Evolutionary conservation across 2,113 vertebrate genomes (phyloP), one percentile per base, ranked within the genome.

Genomic region (Heloderma charlesbogerti): DNA sequence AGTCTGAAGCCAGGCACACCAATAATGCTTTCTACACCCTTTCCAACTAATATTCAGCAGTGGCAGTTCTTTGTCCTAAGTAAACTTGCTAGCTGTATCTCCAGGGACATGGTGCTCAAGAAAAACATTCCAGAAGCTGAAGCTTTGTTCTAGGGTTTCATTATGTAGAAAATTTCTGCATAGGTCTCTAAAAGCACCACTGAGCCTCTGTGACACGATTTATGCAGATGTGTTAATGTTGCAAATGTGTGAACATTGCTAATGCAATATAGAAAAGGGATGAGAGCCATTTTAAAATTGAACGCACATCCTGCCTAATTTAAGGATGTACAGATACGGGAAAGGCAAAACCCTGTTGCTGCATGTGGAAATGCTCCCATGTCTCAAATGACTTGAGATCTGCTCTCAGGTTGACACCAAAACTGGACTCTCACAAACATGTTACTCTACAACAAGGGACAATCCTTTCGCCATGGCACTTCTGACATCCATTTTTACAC

Each of bases 351-450:
- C 43, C 6, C 69, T 40, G 2, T 51, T n/a, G 16, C 77, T 27
- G 25, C 22, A 31, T 22, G 13, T n/a, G 5, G 12, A 57, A 43
- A 77, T 43, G n/a, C 34, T 31, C 27, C n/a, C 18, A 57, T 3
- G 18, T 27, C 20, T 15, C 34, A 0, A 88, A 75, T 71, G 80
- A 84, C 37, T 94, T 16, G 40, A 87, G n/a, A 25, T 1, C 0
- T 1, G 91, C 92, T 22, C 92, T 91, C 92, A 84, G 71, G 78
- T 90, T 84, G 54, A 40, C 84, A 89, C 92, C 91, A 86, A 25
- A 8, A 45, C 45, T 54, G 43, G 77, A 92, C 88, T 31, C 77
- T 91, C 7, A 0, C 0, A 87, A 63, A 89, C 0, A 57, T 66
- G 25, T 40, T 57, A 86, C 34, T 63, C 48, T 87, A 85, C 48